Evolutionary conservation across 2,888 invertebrate species (phyloP).

Genomic region (Crocallis elinguaria): DNA sequence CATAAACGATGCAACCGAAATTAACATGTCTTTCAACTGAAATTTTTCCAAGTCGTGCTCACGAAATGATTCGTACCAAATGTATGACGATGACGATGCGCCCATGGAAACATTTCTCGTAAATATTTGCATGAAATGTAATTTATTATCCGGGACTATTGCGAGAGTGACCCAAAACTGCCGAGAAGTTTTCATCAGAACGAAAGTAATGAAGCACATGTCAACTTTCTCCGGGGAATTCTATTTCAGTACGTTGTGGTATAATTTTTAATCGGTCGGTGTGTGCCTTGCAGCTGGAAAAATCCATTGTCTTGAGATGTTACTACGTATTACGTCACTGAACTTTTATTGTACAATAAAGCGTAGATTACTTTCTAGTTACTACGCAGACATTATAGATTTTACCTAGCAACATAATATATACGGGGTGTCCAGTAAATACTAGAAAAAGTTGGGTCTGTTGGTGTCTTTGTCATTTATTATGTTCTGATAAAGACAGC

Average conservation of each 20-base stretch:
- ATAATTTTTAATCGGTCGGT: slow-evolving; percentile 60
- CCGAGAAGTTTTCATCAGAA: slow-evolving; percentile 65
- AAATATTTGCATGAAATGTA: slow-evolving; percentile 51
- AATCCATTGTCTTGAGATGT: slow-evolving; percentile 55
- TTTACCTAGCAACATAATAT: too few species aligned
- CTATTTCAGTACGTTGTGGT: slow-evolving; percentile 68
- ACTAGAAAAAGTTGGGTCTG: too few species aligned
- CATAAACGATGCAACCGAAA: slow-evolving; percentile 37
- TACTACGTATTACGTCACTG: slow-evolving; percentile 36
- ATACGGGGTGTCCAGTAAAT: too few species aligned
- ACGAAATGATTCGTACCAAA: slow-evolving; percentile 43
- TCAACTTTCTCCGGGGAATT: slow-evolving; percentile 69
- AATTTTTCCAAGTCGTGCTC: slow-evolving; percentile 40
- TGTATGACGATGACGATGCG: slow-evolving; percentile 42
- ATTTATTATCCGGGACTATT: slow-evolving; percentile 67
- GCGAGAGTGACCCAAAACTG: slow-evolving; percentile 76
- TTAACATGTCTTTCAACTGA: slow-evolving; percentile 48
- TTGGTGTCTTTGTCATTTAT: too few species aligned
- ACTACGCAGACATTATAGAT: background rate
- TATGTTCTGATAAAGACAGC: too few species aligned
- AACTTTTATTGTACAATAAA: slow-evolving; percentile 20
- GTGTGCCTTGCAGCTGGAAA: slow-evolving; percentile 49
- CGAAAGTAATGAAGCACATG: slow-evolving; percentile 59
- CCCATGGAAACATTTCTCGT: slow-evolving; percentile 41
- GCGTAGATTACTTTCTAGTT: background rate